Percentiles rank a stretch among this genome's conserved stretches.
These are phyloP conservation scores for Notarius lentiginosus DNA, from an alignment of 2,113 vertebrate species.

Conservation along the genomic window DNA sequence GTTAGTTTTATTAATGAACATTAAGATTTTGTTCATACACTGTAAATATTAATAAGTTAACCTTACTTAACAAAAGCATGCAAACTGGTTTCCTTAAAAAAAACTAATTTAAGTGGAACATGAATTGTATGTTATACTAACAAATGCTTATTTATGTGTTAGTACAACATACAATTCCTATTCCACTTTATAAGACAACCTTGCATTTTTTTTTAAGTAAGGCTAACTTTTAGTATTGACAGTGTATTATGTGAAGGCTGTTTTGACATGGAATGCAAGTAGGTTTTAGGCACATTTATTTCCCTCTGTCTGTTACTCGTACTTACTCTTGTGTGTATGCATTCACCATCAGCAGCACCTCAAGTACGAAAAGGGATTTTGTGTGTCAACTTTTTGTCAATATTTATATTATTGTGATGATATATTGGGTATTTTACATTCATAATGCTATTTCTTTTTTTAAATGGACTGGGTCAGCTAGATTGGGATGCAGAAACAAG, in stretches of 20 bases:
- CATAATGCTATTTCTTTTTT: background rate
- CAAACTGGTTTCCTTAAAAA: too few relatives aligned
- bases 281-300: background rate
- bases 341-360: background rate
- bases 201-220: too few relatives aligned
- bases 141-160: too few relatives aligned
- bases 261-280: background rate
- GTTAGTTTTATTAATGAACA: background rate
- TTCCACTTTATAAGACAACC: too few relatives aligned
- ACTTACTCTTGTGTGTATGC: background rate
- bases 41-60: too few relatives aligned
- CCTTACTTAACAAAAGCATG: too few relatives aligned
- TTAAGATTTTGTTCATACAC: background rate
- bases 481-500: background rate
- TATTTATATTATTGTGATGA: background rate
- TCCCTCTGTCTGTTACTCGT: background rate
- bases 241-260: background rate
- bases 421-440: background rate
- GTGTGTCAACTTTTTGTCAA: background rate
- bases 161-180: too few relatives aligned
- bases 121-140: too few relatives aligned
- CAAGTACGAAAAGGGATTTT: background rate
- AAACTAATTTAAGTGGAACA: too few relatives aligned
- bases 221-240: too few relatives aligned
- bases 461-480: background rate